phyloP scores from a whole-genome alignment of 1,140 invertebrate species.

The Rhysida immarginata region DNA sequence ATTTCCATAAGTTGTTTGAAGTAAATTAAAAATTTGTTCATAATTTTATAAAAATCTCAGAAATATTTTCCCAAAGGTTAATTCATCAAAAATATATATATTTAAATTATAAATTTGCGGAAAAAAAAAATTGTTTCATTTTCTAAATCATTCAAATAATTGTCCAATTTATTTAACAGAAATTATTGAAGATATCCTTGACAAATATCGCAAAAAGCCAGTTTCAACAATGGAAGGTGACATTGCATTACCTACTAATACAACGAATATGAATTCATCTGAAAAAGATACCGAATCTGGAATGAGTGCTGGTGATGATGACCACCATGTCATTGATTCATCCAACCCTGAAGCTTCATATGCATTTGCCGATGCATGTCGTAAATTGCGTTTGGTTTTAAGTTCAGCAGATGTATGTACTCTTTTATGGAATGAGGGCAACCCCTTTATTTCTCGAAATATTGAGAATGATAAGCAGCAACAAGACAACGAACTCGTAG shows the following conservation, averaged over 20 bases:
- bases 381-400: constrained; percentile 78
- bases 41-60: no score
- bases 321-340: constrained; percentile 42
- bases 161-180: constrained; percentile 29
- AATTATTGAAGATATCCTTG: constrained; percentile 80
- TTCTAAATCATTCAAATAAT: not conserved
- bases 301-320: constrained; percentile 27
- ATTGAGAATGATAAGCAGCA: constrained; percentile 1
- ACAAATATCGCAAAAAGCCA: constrained; percentile 77
- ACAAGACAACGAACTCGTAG: constrained; percentile 48
- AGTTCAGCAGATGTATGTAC: constrained; percentile 53
- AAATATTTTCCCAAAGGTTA: no score
- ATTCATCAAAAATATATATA: no score
- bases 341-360: constrained; percentile 43
- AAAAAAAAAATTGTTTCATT: not conserved
- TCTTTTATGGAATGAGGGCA: not conserved
- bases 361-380: constrained; percentile 72
- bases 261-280: constrained; percentile 11
- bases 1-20: no score
- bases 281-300: constrained; percentile 11
- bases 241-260: not conserved
- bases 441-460: not conserved
- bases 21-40: no score
- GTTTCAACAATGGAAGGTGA: not conserved
- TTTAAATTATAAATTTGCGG: no score